Conservation (phyloP, 2,888 invertebrate genomes). For the Andrena trimmerana region DNA sequence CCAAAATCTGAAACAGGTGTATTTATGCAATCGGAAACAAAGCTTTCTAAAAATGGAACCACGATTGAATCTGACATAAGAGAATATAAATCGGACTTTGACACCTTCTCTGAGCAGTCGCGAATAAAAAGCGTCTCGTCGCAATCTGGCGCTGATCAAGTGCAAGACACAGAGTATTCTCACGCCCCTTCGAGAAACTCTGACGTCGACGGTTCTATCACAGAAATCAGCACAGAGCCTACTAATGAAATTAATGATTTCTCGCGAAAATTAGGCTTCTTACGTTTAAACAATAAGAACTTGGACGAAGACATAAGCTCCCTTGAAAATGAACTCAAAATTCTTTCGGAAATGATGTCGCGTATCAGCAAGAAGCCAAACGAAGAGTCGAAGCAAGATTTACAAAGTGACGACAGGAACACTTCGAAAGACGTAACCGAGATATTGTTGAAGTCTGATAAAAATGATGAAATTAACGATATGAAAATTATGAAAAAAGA, state of each 20-base stretch:
- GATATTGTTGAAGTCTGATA: constrained; percentile 61
- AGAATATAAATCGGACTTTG: constrained; percentile 39
- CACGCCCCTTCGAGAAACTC: constrained; percentile 30
- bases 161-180: constrained; percentile 24
- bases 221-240: constrained; percentile 30
- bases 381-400: constrained; percentile 67
- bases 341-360: constrained; percentile 82
- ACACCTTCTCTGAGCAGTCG: constrained; percentile 39
- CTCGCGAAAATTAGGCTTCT: constrained; percentile 75
- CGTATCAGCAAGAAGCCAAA: constrained; percentile 79
- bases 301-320: constrained; percentile 81
- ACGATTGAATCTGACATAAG: constrained; percentile 43
- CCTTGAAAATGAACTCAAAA: constrained; percentile 81
- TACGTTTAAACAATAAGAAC: constrained; percentile 80
- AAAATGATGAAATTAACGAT: constrained; percentile 33
- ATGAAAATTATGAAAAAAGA: constrained; percentile 9
- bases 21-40: constrained; percentile 46
- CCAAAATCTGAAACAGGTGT: constrained; percentile 51
- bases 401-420: constrained; percentile 62
- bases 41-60: constrained; percentile 28
- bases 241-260: constrained; percentile 62
- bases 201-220: constrained; percentile 5
- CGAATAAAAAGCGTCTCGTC: constrained; percentile 24
- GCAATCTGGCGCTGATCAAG: constrained; percentile 30
- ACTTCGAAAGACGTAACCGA: constrained; percentile 79